These are phyloP conservation scores for Reinhardtius hippoglossoides DNA, from an alignment of 2,113 vertebrate genomes.

Conservation along the genomic window DNA sequence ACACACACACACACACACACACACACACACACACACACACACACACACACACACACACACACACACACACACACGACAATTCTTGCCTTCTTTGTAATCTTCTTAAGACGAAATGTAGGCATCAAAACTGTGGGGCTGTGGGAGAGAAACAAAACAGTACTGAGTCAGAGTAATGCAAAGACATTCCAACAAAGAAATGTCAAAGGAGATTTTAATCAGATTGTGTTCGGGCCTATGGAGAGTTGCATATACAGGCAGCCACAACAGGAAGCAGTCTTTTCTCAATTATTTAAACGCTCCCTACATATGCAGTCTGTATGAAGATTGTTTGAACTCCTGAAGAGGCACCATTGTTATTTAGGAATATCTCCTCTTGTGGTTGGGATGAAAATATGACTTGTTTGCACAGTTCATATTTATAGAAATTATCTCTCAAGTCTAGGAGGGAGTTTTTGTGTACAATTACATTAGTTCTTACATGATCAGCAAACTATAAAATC, in stretches of 20 bases:
- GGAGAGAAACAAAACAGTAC: constrained; percentile 28
- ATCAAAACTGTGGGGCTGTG: constrained; percentile 27
- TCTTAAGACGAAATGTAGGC: constrained; percentile 44
- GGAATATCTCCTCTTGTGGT: constrained; percentile 23
- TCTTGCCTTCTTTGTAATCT: constrained; percentile 53
- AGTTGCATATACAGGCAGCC: constrained; percentile 36
- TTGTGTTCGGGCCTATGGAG: constrained; percentile 42
- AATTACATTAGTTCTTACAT: constrained; percentile 28
- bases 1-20: constrained; percentile 1
- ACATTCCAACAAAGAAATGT: constrained; percentile 52
- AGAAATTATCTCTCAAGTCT: not conserved
- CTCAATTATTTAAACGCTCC: constrained; percentile 57
- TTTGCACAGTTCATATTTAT: constrained; percentile 25
- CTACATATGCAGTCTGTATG: constrained; percentile 34
- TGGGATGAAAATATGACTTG: constrained; percentile 30
- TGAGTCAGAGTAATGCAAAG: constrained; percentile 43
- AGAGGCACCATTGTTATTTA: constrained; percentile 13
- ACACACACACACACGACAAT: constrained; percentile 40
- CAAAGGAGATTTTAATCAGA: constrained; percentile 73
- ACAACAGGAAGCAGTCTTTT: constrained; percentile 22
- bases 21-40: not conserved
- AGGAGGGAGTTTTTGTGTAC: not conserved
- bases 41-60: not conserved
- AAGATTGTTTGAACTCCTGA: constrained; percentile 35
- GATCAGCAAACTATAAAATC: not conserved